A percentile compares a stretch with the other conserved stretches of the same genome.
phyloP scores from a whole-genome alignment of 2,888 invertebrate genomes.

The Holacanthella duospinosa region DNA sequence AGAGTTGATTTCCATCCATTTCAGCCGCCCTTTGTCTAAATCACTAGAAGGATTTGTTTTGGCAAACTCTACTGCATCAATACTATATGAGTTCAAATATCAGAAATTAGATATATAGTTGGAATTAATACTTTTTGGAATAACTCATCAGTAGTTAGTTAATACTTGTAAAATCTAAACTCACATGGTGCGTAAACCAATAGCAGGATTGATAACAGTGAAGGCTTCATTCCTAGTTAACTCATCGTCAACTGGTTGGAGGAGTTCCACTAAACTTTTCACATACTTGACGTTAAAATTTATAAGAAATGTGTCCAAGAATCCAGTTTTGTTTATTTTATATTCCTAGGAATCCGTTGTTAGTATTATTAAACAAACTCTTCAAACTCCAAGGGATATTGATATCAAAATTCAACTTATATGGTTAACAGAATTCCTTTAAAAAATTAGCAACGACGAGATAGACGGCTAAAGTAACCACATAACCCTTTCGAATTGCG shows the following conservation, averaged over 20 bases:
- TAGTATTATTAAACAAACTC: too few relatives aligned
- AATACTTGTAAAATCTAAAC: neutral
- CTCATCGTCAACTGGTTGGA: conserved; percentile 13
- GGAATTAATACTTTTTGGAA: too few relatives aligned
- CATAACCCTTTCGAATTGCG: too few relatives aligned
- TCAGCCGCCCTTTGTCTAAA: conserved; percentile 10
- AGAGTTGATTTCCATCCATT: conserved; percentile 19
- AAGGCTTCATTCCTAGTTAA: conserved; percentile 11
- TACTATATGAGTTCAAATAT: neutral
- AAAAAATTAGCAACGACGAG: too few relatives aligned
- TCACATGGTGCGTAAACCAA: conserved; percentile 17
- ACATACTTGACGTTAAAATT: neutral
- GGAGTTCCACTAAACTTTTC: conserved; percentile 1
- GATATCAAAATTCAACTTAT: too few relatives aligned
- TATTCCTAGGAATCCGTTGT: too few relatives aligned
- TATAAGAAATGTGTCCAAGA: neutral
- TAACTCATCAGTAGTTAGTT: neutral
- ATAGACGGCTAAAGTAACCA: too few relatives aligned
- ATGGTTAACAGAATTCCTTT: too few relatives aligned
- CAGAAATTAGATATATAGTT: too few relatives aligned
- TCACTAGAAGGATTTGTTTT: neutral
- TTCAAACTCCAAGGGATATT: too few relatives aligned
- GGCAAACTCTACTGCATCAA: conserved; percentile 6
- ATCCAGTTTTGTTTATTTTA: neutral
- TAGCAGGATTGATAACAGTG: conserved; percentile 16